Base-by-base conservation (phyloP, 2,888 invertebrate genomes). In the Drosophila borealis region DNA sequence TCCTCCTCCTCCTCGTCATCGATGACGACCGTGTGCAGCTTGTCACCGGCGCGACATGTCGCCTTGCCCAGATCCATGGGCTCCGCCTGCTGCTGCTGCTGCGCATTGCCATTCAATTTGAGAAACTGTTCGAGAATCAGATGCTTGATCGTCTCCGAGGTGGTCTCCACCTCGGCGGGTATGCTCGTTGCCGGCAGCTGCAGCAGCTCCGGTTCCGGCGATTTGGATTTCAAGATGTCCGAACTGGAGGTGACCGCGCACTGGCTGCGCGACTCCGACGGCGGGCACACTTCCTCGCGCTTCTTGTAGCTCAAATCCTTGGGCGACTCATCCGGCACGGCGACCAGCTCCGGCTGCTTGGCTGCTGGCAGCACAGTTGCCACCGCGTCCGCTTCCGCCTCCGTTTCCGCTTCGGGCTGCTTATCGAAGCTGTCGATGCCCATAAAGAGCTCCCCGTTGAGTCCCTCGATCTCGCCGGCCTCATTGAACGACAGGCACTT, bases 171-270 rank as follows among this genome's bases (percentile, higher is more conserved):
- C 39, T 86, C 85, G 34, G 85, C 82, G 6, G 85, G 85, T 49
- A 85, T 85, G 44, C 74, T 68, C 9, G 55, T 74, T 5, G 74
- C 68, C 11, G 95, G 96, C 86, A 96, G 95, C 13, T 68, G 68
- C 5, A 74, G 56, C 21, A 62, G 48, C 41, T 95, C 95, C 78
- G 96, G 95, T 6, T 77, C 82, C 0, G 81, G 73, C 0, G 81
- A 74, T 19, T 80, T 84, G 0, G 96, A 96, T 90, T 95, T 95
- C 89, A 95, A 94, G 37, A 95, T 94, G 90, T 95, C 95, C 1
- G 95, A 95, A 81, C 94, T 95, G 70, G 95, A 93, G 2, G 95
- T 95, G 6, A 94, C 94, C 8, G 95, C 95, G 65, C 95, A 90
- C 60, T 92, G 91, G 50, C 90, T 86, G 6, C 89, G 81, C 14